These are phyloP conservation scores for Pseudomugil tenellus DNA, from an alignment of 2,797 vertebrate species.

Conservation along the genomic window DNA sequence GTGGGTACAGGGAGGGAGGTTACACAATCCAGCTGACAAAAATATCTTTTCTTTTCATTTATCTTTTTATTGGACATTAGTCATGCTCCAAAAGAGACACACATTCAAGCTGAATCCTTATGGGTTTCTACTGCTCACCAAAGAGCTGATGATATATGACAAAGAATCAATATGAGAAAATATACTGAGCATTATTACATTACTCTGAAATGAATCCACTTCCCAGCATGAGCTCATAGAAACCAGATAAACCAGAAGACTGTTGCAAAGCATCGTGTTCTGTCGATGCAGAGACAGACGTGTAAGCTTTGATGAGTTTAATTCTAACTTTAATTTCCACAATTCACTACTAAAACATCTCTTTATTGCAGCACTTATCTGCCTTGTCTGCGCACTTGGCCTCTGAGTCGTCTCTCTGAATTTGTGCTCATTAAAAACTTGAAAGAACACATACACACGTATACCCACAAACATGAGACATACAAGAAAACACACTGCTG, in stretches of 20 bases:
- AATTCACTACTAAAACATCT: slow-evolving; percentile 9
- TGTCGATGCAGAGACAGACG: not conserved
- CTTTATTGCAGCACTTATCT: slow-evolving; percentile 28
- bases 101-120: not conserved
- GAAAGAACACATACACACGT: not conserved
- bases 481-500: not conserved
- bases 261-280: not conserved
- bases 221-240: not conserved
- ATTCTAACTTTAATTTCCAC: slow-evolving; percentile 18
- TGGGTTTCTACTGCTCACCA: not conserved
- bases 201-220: not conserved
- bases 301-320: slow-evolving; percentile 26
- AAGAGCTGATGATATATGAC: not conserved
- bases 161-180: not conserved
- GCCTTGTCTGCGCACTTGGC: slow-evolving; percentile 15
- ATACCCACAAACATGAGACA: slow-evolving; percentile 31
- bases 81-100: not conserved
- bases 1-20: not conserved
- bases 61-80: slow-evolving; percentile 12
- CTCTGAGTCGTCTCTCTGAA: slow-evolving; percentile 17
- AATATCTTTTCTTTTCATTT: not conserved
- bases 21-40: slow-evolving; percentile 13
- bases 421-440: slow-evolving; percentile 43
- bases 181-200: not conserved
- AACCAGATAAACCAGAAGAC: slow-evolving; percentile 24